Conservation (phyloP, 2,888 invertebrate species). For the Norana najaformis region DNA sequence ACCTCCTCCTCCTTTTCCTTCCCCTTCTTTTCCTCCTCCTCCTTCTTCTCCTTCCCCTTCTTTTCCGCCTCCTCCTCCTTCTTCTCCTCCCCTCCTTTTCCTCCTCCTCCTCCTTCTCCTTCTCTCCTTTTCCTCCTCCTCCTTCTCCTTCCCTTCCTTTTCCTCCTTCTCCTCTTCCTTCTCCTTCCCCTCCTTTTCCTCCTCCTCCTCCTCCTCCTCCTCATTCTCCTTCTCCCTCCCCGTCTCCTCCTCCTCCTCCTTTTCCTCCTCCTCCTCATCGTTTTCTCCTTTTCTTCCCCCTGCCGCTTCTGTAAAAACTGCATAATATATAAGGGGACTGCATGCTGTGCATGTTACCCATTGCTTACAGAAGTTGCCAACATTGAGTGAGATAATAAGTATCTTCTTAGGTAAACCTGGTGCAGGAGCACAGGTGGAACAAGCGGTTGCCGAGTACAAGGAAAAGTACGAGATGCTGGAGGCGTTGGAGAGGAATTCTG, state of each 20-base stretch:
- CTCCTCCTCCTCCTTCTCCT: too few species aligned
- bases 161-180: too few species aligned
- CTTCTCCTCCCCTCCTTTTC: too few species aligned
- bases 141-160: too few species aligned
- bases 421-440: slow-evolving; percentile 63
- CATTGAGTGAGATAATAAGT: not conserved
- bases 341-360: not conserved
- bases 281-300: not conserved
- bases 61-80: too few species aligned
- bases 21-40: too few species aligned
- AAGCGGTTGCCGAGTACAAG: slow-evolving; percentile 76
- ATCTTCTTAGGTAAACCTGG: slow-evolving; percentile 55
- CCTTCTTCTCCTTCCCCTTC: too few species aligned
- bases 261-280: not conserved
- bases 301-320: not conserved
- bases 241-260: not conserved
- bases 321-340: not conserved
- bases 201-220: not conserved
- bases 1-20: too few species aligned
- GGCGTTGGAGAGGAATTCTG: slow-evolving; percentile 88
- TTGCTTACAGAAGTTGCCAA: not conserved
- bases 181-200: too few species aligned
- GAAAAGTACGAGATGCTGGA: slow-evolving; percentile 78
- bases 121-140: too few species aligned
- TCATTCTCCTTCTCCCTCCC: not conserved